Evolutionary conservation across 1,140 invertebrate genomes (phyloP).

Genomic region (Riptortus pedestris): DNA sequence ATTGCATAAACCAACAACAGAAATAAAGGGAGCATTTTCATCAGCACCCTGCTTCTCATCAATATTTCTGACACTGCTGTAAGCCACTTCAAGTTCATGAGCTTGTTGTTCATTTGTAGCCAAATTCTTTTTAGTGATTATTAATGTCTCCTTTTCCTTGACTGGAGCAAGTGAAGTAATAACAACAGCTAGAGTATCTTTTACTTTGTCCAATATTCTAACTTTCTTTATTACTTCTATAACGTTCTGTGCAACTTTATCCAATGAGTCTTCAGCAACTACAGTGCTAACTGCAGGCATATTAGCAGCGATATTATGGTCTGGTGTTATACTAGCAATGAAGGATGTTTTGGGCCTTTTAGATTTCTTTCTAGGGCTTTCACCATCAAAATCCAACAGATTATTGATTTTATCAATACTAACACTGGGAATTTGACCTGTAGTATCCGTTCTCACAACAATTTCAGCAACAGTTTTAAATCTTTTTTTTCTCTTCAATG

Average conservation of each 20-base stretch:
- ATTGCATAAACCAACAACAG: no score
- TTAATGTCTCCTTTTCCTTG: not conserved
- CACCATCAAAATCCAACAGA: not conserved
- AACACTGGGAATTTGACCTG: not conserved
- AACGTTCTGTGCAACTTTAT: no score
- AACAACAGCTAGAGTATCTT: not conserved
- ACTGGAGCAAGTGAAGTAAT: not conserved
- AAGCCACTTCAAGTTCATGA: not conserved
- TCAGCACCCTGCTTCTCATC: no score
- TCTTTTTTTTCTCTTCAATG: not conserved
- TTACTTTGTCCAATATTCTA: constrained; percentile 1
- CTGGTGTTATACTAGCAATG: no score
- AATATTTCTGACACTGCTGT: constrained; percentile 1
- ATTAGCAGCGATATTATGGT: no score
- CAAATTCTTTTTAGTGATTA: not conserved
- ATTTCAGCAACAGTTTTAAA: constrained; percentile 16
- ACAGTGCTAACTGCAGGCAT: no score
- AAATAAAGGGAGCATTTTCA: no score
- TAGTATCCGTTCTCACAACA: constrained; percentile 4
- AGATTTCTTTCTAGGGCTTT: not conserved
- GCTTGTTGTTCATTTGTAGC: not conserved
- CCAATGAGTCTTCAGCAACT: no score
- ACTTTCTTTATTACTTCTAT: not conserved
- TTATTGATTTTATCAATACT: constrained; percentile 8
- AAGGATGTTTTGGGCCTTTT: no score